These are phyloP conservation scores for Gastrophryne carolinensis DNA, from an alignment of 2,797 vertebrate species.

Conservation along the genomic window DNA sequence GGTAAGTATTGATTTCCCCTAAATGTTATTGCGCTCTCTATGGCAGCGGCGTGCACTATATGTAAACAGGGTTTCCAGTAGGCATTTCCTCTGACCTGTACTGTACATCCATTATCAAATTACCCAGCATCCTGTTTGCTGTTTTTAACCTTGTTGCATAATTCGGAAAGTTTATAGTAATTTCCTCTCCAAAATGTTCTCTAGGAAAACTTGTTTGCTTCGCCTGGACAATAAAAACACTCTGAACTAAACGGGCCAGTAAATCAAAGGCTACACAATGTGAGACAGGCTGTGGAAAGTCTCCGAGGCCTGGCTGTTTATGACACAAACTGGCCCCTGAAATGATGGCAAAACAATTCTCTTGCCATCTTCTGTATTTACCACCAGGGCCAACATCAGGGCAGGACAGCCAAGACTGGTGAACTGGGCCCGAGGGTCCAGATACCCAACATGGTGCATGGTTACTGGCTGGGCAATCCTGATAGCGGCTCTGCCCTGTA, in stretches of 20 bases:
- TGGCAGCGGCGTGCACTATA: constrained; percentile 5
- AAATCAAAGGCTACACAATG: constrained; percentile 33
- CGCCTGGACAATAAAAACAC: constrained; percentile 16
- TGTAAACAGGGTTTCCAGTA: constrained; percentile 40
- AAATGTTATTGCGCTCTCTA: constrained; percentile 21
- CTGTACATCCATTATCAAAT: constrained; percentile 35
- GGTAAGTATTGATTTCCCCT: constrained; percentile 10
- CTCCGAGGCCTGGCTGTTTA: too few relatives aligned
- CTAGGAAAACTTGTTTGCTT: constrained; percentile 40
- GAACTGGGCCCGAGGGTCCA: too few relatives aligned
- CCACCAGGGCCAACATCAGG: too few relatives aligned
- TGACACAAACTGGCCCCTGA: too few relatives aligned
- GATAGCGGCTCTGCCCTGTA: too few relatives aligned
- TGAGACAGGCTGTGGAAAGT: constrained; percentile 16
- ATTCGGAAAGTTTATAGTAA: constrained; percentile 32
- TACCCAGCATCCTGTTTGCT: constrained; percentile 48
- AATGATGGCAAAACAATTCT: too few relatives aligned
- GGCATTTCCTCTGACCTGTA: constrained; percentile 45
- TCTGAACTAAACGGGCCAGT: constrained; percentile 24
- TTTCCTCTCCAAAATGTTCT: constrained; percentile 35
- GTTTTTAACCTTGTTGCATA: constrained; percentile 36
- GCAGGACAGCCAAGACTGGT: too few relatives aligned
- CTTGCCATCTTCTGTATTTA: too few relatives aligned
- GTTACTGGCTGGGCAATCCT: too few relatives aligned
- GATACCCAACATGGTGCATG: too few relatives aligned